Base-by-base conservation (phyloP, 2,113 vertebrate genomes). In the Hippocampus zosterae region DNA sequence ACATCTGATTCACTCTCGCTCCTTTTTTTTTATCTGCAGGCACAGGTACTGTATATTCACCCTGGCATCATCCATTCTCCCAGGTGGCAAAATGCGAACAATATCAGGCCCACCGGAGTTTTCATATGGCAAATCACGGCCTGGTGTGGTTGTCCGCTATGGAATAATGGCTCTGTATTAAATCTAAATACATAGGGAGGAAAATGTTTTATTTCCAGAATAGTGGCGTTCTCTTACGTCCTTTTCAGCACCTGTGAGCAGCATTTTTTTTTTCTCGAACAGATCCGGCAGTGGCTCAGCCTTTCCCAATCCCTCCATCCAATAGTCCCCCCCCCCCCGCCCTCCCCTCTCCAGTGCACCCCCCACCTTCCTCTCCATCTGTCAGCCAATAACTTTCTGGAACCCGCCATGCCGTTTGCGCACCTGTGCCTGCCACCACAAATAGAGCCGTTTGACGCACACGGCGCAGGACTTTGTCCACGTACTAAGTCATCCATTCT, bases 371-470 rank as follows among this genome's bases (percentile, higher is more conserved):
- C 70, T 69, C 76, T 87, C 91, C 91, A 93, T 93, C 91, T 93
- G 91, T 88, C 72, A 81, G 84, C 85, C 86, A 85, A 88, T 90
- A 91, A 91, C 89, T 89, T 88, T 85, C 88, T 82, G 86, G 81
- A 88, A 84, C 82, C 84, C 50, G 73, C 81, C 89, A 84, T 80
- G 80, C 81, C 77, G 83, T 81, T 82, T 68, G 71, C 55, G 82
- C 91, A 91, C 89, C 88, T 93, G 90, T 87, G 86, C 87, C 84
- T 91, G 90, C 88, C 89, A 89, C 84, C 83, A 88, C 78, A 88
- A 83, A 92, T 90, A 87, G 87, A 89, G 88, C 83, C 65, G 78
- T 88, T 71, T 88, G 81, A 87, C 76, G 67, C 82, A 85, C 2
- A 48, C 74, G 75, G 57, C 18, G 57, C 42, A 75, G 60, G 65